Percentiles rank a stretch among this genome's conserved stretches.
Conservation (phyloP, 2,113 vertebrate genomes). For the Hippopotamus amphibius region DNA sequence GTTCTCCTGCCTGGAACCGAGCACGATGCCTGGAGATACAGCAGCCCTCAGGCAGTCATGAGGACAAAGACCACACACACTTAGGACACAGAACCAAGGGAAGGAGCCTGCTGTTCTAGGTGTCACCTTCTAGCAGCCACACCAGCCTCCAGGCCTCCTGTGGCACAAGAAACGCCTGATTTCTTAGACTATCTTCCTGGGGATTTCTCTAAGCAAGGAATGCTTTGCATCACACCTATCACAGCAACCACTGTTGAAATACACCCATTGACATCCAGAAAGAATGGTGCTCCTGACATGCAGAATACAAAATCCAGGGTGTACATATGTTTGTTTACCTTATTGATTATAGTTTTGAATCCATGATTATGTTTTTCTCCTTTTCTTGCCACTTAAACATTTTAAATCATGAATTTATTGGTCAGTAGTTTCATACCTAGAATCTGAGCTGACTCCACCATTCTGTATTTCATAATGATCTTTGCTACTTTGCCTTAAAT, state of each 20-base stretch:
- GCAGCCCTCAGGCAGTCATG: background rate
- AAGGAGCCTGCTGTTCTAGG: background rate
- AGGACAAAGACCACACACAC: background rate
- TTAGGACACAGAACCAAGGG: background rate
- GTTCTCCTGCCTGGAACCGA: background rate
- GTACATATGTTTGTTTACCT: too few species aligned
- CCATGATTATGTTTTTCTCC: background rate
- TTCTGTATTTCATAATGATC: background rate
- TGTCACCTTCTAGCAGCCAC: background rate
- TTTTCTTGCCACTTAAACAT: background rate
- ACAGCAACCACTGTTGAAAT: background rate
- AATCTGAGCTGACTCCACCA: background rate
- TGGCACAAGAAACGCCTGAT: accelerated
- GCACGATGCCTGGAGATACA: accelerated
- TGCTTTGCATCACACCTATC: background rate
- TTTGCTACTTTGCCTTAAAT: background rate
- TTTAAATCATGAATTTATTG: background rate
- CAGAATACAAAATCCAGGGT: background rate
- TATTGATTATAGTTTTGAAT: background rate
- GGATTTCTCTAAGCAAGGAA: background rate
- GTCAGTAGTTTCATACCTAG: background rate
- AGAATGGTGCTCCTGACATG: too few species aligned
- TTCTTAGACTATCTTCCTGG: background rate
- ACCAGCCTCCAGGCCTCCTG: too few species aligned
- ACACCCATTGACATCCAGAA: background rate